Base-by-base conservation (phyloP, 2,888 invertebrate species). In the Lydus trimaculatus region DNA sequence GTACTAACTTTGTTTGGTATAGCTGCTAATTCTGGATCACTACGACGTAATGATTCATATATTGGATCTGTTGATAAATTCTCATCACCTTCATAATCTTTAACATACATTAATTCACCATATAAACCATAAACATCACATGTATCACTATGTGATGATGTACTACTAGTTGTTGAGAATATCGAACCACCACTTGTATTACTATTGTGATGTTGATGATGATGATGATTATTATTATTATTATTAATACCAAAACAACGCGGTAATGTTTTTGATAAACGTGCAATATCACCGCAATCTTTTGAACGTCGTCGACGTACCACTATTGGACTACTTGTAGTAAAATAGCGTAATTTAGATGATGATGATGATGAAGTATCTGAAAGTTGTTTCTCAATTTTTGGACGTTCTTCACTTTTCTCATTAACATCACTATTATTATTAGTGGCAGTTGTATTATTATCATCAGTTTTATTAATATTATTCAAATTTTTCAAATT, bases 121-220 rank as follows among this genome's bases (percentile, higher is more conserved):
- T 96, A 97, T 0, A 97, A 86, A 0, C 95, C 96, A 81, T 96
- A 96, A 0, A 96, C 95, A 84, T 96, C 95, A 80, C 94, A 95
- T 31, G 90, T 89, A 71, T 88, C 88, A 15, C 90, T 91, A n/a
- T 43, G 43, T 17, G 43, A 43, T 17, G 43, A 43, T 17, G 43
- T 6, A 17, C 43, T 43, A 8, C 43, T 43, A 17, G 43, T 43
- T 17, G 87, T 88, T 0, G 89, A 88, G 59, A 89, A 84, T 20
- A 87, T 83, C 15, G 88, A 87, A 1, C 84, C 87, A 64, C 90
- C 17, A 13, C 17, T 43, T 8, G 5, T 6, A 43, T 17, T n/a
- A 36, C 13, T 36, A 36, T 15, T 36, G 13, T 36, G 7, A 15
- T 36, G 3, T 1, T 36, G 3, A 43, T 39, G 13, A n/a, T 39